A percentile compares a stretch with the other conserved stretches of the same genome.
phyloP scores from a whole-genome alignment of 37 sponge, comb jelly and placozoan species.

The Sycon ciliatum region DNA sequence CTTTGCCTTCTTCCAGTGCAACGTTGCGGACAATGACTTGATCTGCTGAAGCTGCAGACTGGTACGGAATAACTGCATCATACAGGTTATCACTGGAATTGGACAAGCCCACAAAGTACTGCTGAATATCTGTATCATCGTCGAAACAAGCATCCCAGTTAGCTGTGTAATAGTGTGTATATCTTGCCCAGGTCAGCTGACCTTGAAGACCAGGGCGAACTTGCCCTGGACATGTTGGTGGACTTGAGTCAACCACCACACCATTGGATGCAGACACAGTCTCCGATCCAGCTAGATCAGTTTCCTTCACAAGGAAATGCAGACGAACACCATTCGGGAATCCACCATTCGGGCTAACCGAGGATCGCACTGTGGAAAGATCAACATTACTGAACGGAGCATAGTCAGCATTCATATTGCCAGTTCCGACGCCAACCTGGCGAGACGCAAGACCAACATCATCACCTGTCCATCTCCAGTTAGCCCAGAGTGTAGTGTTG shows the following conservation, averaged over 20 bases:
- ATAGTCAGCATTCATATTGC: too few relatives aligned
- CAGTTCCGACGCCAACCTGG: neutral
- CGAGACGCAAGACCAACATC: neutral
- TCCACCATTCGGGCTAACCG: too few relatives aligned
- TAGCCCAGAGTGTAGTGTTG: neutral
- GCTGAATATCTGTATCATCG: neutral
- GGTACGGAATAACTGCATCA: too few relatives aligned
- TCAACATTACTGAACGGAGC: too few relatives aligned
- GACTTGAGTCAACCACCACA: neutral
- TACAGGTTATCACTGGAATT: too few relatives aligned
- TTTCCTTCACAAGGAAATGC: neutral
- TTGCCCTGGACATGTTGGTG: neutral
- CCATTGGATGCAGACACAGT: neutral
- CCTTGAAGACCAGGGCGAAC: neutral
- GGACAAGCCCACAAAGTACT: neutral
- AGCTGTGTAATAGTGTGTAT: too few relatives aligned
- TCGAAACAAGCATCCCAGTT: constrained; percentile 8
- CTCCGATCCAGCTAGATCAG: neutral
- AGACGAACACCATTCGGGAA: too few relatives aligned
- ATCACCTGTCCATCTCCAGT: constrained; percentile 2
- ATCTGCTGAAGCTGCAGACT: too few relatives aligned
- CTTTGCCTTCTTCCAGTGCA: neutral
- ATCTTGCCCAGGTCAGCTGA: too few relatives aligned
- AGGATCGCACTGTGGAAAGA: too few relatives aligned
- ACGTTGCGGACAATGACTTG: too few relatives aligned